A percentile compares a stretch with the other conserved stretches of the same genome.
These are phyloP conservation scores for Synanthedon formicaeformis DNA, from an alignment of 2,888 invertebrate genomes.

Conservation along the genomic window DNA sequence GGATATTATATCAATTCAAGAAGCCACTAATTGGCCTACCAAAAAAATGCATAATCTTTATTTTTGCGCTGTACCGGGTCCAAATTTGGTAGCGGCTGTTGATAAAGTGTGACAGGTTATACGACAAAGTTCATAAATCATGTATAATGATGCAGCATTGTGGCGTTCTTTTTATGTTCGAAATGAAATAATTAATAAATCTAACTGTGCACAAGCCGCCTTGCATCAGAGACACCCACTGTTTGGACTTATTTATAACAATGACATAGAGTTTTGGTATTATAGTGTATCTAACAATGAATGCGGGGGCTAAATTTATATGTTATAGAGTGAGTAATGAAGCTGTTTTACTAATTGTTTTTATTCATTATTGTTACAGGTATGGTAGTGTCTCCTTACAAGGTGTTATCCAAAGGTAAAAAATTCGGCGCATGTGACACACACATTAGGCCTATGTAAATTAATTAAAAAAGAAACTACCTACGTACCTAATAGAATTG, in stretches of 20 bases:
- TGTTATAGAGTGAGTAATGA: slow-evolving; percentile 36
- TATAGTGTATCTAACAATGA: slow-evolving; percentile 31
- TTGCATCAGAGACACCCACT: slow-evolving; percentile 4
- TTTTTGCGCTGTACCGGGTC: neutral
- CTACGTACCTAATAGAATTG: too few species aligned
- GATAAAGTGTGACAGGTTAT: slow-evolving; percentile 17
- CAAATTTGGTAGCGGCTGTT: neutral
- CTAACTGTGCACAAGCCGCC: neutral
- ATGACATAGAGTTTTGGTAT: neutral
- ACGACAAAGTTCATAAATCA: slow-evolving; percentile 26
- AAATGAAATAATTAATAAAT: neutral
- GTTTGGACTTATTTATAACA: slow-evolving; percentile 1
- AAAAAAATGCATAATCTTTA: neutral
- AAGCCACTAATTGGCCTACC: too few species aligned
- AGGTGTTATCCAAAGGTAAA: slow-evolving; percentile 14
- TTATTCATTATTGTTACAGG: slow-evolving; percentile 59
- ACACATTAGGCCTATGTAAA: too few species aligned
- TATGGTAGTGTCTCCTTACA: slow-evolving; percentile 33
- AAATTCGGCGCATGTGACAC: too few species aligned
- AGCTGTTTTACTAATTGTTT: slow-evolving; percentile 56
- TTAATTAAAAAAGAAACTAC: too few species aligned
- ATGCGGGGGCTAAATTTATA: slow-evolving; percentile 57
- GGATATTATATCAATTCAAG: too few species aligned
- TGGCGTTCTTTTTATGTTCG: neutral
- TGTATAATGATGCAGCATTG: slow-evolving; percentile 13